Evolutionary conservation across 2,113 vertebrate genomes (phyloP), one percentile per base, ranked within the genome.

Genomic region (Cygnus atratus): DNA sequence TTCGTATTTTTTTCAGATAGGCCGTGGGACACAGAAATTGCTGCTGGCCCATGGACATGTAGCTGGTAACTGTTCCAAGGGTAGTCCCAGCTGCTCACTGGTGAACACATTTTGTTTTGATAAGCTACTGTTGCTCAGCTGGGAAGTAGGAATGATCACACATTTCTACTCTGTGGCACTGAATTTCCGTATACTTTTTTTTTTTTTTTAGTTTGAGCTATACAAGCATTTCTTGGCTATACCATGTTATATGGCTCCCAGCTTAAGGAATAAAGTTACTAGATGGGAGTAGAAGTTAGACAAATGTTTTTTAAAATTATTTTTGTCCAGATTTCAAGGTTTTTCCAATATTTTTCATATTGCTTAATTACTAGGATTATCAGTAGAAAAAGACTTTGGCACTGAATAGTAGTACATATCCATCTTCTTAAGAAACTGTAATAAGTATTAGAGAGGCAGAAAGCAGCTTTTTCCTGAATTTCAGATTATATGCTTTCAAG

Each of bases 161-260:
- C 1, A 1, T 22, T 72, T 79, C 72, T 6, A 57, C 31, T 14
- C 41, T 46, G 14, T 17, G 73, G 33, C 22, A 39, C 1, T 73
- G 55, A 86, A 77, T 35, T 39, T 33, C 43, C 31, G 14, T n/a
- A 3, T 35, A 68, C 6, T 65, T n/a, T 39, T 66, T 21, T 41
- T 1, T 8, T 26, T 74, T 52, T 72, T 46, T 50, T 67, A 2
- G 28, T 13, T 3, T 44, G 17, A 19, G 14, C 44, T 77, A 48
- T 73, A 76, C 61, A 57, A 84, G 25, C 22, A 29, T 12, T 62
- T 58, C 54, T 29, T 58, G 7, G 4, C 5, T 68, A 25, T 11
- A n/a, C 2, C n/a, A 52, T 21, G 13, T 10, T 28, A 17, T 28
- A 43, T 0, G 0, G 6, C 55, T 83, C 19, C 52, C 2, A 2